These are phyloP conservation scores for Chondrosia reniformis DNA, from an alignment of 37 sponge, comb jelly and placozoan genomes.

Conservation along the genomic window DNA sequence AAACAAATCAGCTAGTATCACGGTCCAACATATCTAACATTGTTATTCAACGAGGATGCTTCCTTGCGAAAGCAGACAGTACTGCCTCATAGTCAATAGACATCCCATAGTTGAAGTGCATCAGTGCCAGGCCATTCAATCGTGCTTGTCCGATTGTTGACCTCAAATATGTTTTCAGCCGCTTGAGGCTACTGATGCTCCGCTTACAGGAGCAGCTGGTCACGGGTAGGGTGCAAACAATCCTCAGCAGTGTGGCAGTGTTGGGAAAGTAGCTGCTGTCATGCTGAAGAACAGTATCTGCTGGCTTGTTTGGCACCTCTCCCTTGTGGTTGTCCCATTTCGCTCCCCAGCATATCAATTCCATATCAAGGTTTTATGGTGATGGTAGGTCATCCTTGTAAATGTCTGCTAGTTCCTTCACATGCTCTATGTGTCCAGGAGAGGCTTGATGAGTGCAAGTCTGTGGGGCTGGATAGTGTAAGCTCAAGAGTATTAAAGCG, in stretches of 20 bases:
- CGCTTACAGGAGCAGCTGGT: too few relatives aligned
- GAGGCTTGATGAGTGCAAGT: conserved; percentile 10
- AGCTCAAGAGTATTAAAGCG: conserved; percentile 7
- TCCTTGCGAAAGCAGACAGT: conserved; percentile 19
- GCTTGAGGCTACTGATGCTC: too few relatives aligned
- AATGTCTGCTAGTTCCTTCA: neutral
- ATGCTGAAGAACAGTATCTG: neutral
- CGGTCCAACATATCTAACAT: conserved; percentile 10
- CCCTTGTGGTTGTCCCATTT: neutral
- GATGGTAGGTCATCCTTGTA: conserved; percentile 3
- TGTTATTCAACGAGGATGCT: conserved; percentile 12
- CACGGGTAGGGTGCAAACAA: neutral
- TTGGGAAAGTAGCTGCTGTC: neutral
- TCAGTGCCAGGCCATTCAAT: too few relatives aligned
- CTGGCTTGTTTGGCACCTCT: neutral
- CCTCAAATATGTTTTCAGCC: too few relatives aligned
- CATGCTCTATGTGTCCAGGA: neutral
- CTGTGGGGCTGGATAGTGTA: conserved; percentile 11
- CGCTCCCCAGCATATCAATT: neutral
- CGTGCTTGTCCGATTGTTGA: too few relatives aligned
- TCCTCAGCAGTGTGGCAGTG: neutral
- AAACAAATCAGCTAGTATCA: neutral
- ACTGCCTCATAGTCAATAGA: conserved; percentile 21
- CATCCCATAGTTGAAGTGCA: conserved; percentile 5
- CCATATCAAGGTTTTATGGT: neutral